These are phyloP conservation scores for Drosophila fulvimacula DNA, from an alignment of 2,888 invertebrate species.

Conservation along the genomic window DNA sequence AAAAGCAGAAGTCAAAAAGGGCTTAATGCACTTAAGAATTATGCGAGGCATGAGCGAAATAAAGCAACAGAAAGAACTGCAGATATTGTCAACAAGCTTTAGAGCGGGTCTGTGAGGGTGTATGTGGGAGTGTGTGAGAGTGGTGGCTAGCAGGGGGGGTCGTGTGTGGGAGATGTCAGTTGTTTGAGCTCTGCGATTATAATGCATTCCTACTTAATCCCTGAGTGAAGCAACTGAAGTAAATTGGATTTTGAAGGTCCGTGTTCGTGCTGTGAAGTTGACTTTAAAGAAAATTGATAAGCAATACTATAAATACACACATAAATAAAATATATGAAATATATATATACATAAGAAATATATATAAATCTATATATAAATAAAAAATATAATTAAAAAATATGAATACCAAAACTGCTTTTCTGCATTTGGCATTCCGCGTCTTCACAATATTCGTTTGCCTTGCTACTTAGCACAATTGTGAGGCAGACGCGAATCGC, in stretches of 20 bases:
- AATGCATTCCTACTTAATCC: constrained; percentile 19
- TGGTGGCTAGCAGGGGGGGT: neutral
- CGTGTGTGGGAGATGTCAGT: constrained; percentile 2
- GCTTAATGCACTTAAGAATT: constrained; percentile 68
- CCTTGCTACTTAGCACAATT: constrained; percentile 1
- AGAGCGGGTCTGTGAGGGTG: neutral
- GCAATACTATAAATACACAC: no score
- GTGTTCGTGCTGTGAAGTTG: neutral
- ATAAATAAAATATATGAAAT: no score
- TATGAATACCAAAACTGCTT: neutral
- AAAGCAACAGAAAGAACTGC: constrained; percentile 27
- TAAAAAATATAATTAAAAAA: no score
- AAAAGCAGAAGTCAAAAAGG: constrained; percentile 64
- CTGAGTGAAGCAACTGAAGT: neutral
- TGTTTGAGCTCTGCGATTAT: constrained; percentile 17
- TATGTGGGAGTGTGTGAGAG: neutral
- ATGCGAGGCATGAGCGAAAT: constrained; percentile 54
- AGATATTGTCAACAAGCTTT: constrained; percentile 34
- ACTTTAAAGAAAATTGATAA: neutral
- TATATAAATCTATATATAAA: no score
- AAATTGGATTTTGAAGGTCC: constrained; percentile 31
- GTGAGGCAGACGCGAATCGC: neutral
- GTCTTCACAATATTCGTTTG: constrained; percentile 1
- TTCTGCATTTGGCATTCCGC: neutral
- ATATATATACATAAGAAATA: no score